Evolutionary conservation across 53 echinoderm and acorn worm species (phyloP).

Genomic region (Astropecten irregularis): DNA sequence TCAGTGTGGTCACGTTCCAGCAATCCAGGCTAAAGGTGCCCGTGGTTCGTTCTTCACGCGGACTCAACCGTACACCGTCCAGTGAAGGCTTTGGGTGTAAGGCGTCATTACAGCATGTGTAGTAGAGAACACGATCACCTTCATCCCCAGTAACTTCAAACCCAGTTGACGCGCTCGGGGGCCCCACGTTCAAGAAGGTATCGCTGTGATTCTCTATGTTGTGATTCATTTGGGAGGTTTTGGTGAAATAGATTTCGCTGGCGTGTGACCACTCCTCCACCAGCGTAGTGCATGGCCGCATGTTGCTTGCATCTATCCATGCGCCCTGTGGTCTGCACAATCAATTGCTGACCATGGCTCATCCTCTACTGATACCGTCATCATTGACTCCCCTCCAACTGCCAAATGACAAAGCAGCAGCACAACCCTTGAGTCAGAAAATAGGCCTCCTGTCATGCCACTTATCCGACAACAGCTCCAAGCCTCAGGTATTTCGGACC

Average conservation of each 20-base stretch:
- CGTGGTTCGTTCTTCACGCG: background rate
- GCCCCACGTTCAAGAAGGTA: background rate
- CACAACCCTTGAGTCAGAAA: constrained; percentile 13
- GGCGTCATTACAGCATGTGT: constrained; percentile 8
- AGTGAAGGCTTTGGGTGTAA: constrained; percentile 18
- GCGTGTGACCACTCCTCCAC: constrained; percentile 23
- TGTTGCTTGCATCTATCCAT: too few relatives aligned
- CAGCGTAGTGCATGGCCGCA: background rate
- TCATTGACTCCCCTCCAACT: constrained; percentile 9
- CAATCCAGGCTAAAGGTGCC: constrained; percentile 15
- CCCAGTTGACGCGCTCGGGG: constrained; percentile 4
- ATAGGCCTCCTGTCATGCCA: constrained; percentile 11
- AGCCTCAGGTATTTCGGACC: background rate
- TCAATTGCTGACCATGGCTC: constrained; percentile 40
- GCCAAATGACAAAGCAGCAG: constrained; percentile 10
- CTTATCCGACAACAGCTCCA: constrained; percentile 19
- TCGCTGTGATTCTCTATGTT: background rate
- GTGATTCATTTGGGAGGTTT: constrained; percentile 20
- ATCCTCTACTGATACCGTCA: constrained; percentile 35
- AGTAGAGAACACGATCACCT: background rate
- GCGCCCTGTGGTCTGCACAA: background rate
- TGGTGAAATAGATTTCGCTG: constrained; percentile 4
- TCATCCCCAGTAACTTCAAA: constrained; percentile 15
- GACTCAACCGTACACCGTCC: constrained; percentile 2
- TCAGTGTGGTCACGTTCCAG: constrained; percentile 14